Base-by-base conservation (phyloP, 2,888 invertebrate species). In the Amblyteles armatorius region DNA sequence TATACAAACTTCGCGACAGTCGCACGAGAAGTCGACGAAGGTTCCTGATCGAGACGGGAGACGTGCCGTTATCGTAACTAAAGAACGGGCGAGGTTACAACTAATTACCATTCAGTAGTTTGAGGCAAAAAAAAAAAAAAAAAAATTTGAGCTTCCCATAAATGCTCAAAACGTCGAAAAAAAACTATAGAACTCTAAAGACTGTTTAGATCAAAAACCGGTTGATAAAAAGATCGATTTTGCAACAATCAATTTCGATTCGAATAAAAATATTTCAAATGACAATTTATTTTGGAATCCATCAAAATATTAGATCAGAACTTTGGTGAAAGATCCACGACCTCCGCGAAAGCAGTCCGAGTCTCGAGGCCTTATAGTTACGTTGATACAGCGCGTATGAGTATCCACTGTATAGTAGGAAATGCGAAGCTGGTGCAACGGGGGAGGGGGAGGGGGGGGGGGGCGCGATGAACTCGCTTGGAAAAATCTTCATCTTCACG, bases 401-500 rank as follows among this genome's bases (percentile, higher is more conserved):
- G 44, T 26, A 68, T 68, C 36, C 22, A 40, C 44, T 68, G 40
- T 40, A 11, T 40, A 26, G 50, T 48, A 50, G 71, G 71, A 86
- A 83, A 79, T 63, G 68, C 81, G 68, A 81, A 67, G 69, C 65
- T 57, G 3, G 76, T 71, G 57, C 65, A 52, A 52, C 33, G 78
- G 44, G 16, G 13, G 16, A 16, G 1, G 55, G 9, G 65, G 69
- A n/a, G 36, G 50, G 57, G 57, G 57, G 65, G 57, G 13, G 65
- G 60, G 50, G 57, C 79, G 72, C 79, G 83, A 84, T 86, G 86
- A 87, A 84, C 79, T 83, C 76, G 71, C 71, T 55, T 79, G 40
- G 67, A 86, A 87, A 87, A 86, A 85, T 86, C 40, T 68, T 73
- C 57, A 81, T 82, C 81, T 79, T 79, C 63, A 74, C 63, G 69